Conservation (phyloP, 2,888 invertebrate species). For the Agrochola litura region DNA sequence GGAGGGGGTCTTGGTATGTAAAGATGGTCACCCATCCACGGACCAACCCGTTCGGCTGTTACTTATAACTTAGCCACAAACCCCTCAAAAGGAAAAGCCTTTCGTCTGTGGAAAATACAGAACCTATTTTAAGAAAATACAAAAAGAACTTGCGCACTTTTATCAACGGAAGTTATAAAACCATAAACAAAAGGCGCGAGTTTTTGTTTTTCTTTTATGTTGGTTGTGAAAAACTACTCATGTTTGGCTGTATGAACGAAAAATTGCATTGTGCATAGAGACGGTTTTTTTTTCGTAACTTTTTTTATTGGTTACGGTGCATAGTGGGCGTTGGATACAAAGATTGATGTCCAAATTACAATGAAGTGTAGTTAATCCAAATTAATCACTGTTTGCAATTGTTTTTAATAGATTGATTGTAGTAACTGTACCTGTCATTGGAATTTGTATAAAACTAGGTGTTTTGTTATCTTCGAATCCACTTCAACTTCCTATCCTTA, state of each 20-base stretch:
- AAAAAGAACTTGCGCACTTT: conserved; percentile 3
- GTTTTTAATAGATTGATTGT: background rate
- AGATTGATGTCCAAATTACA: conserved; percentile 8
- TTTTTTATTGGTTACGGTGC: background rate
- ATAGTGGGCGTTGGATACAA: background rate
- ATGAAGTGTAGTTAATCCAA: background rate
- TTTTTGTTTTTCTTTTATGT: conserved; percentile 26
- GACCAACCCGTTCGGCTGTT: too few relatives aligned
- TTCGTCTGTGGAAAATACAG: background rate
- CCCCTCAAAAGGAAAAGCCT: background rate
- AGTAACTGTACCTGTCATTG: background rate
- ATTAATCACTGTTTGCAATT: background rate
- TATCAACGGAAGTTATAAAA: conserved; percentile 40
- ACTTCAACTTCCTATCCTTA: conserved; percentile 10
- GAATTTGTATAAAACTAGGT: background rate
- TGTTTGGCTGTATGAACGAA: conserved; percentile 14
- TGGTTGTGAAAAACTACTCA: background rate
- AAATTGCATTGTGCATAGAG: conserved; percentile 2
- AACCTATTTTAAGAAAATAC: background rate
- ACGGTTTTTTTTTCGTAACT: background rate
- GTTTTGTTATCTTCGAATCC: background rate
- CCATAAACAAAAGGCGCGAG: conserved; percentile 34
- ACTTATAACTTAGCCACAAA: too few relatives aligned
- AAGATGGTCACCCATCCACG: too few relatives aligned
- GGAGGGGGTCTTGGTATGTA: too few relatives aligned